These are phyloP conservation scores for Mus spretus DNA, from an alignment of 2,797 vertebrate species.

Conservation along the genomic window DNA sequence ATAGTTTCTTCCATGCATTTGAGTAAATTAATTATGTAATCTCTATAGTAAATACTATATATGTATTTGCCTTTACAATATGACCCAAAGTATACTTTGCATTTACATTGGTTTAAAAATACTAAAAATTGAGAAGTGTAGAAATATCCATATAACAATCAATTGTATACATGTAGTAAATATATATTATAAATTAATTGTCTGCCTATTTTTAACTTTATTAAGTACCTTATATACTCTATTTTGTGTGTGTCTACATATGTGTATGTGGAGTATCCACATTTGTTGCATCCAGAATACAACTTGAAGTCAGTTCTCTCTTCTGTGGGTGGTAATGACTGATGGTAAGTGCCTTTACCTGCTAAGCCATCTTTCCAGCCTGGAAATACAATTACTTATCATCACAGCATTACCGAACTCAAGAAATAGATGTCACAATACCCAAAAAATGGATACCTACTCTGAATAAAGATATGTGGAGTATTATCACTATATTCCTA, in stretches of 20 bases:
- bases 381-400: background rate
- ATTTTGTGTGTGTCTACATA: background rate
- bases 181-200: background rate
- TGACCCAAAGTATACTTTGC: background rate
- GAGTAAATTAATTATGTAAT: background rate
- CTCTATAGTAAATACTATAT: background rate
- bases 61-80: constrained; percentile 5
- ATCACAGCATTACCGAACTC: background rate
- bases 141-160: background rate
- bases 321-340: background rate
- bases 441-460: background rate
- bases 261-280: too few relatives aligned
- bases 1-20: background rate
- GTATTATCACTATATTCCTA: background rate
- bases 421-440: background rate
- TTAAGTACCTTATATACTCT: too few relatives aligned
- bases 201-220: too few relatives aligned
- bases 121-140: background rate
- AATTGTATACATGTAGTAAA: background rate
- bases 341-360: background rate
- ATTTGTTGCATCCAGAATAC: background rate
- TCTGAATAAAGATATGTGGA: background rate
- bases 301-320: background rate
- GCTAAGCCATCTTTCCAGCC: background rate
- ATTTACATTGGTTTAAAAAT: background rate